Evolutionary conservation across 2,888 invertebrate genomes (phyloP).

Genomic region (Cloeon dipterum): DNA sequence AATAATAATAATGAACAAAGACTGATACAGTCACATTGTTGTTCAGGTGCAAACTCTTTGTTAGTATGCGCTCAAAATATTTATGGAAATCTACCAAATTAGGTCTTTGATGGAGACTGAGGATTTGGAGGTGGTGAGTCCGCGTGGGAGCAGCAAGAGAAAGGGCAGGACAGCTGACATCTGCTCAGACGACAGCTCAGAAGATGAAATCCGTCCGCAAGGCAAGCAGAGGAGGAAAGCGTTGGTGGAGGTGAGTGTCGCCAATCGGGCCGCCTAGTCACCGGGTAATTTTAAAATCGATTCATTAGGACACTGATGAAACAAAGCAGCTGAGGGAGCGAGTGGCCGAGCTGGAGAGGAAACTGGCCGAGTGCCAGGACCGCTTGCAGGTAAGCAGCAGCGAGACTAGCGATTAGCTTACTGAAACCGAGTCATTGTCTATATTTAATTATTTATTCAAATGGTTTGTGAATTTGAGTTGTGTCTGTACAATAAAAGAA

Average conservation of each 20-base stretch:
- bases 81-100: no score
- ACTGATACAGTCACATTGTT: no score
- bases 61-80: no score
- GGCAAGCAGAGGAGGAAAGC: constrained; percentile 28
- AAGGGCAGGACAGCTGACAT: not conserved
- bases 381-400: constrained; percentile 1
- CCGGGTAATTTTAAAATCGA: no score
- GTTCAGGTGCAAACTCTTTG: no score
- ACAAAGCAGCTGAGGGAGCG: constrained; percentile 15
- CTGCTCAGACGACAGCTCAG: constrained; percentile 12
- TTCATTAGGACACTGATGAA: constrained; percentile 12
- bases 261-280: no score
- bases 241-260: no score
- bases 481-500: constrained; percentile 1
- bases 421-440: no score
- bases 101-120: not conserved
- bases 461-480: constrained; percentile 3
- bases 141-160: not conserved
- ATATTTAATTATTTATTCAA: no score
- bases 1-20: no score
- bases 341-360: constrained; percentile 18
- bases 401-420: no score
- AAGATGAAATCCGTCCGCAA: constrained; percentile 28
- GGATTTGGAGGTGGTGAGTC: not conserved
- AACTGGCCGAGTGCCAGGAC: constrained; percentile 15